These are phyloP conservation scores for Odocoileus virginianus DNA, from an alignment of 2,113 vertebrate species.

Conservation along the genomic window DNA sequence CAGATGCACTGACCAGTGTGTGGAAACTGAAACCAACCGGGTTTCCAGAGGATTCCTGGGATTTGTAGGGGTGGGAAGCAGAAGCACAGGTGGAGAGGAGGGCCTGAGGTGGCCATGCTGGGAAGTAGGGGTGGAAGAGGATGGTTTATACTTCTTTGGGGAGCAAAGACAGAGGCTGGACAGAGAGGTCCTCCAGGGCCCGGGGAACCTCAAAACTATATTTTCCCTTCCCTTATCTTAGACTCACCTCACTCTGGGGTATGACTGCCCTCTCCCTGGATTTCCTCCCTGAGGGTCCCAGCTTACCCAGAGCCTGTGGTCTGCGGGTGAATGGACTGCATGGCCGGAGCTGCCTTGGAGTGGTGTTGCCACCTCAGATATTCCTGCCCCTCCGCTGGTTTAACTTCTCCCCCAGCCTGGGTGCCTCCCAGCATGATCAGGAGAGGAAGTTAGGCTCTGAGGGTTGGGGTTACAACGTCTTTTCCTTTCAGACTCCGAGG, in stretches of 20 bases:
- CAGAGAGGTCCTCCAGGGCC: background rate
- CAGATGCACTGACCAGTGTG: background rate
- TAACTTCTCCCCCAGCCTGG: background rate
- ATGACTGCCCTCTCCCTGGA: rapidly evolving
- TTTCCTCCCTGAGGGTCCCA: too few relatives aligned
- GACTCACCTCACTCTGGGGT: background rate
- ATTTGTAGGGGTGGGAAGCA: background rate
- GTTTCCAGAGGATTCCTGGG: background rate
- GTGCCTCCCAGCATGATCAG: background rate
- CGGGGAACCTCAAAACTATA: background rate
- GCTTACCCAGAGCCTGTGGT: background rate
- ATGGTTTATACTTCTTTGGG: background rate
- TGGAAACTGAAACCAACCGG: background rate
- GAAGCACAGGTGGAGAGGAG: background rate
- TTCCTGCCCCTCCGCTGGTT: background rate
- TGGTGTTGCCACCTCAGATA: background rate
- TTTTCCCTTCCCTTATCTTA: background rate
- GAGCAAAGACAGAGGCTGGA: background rate
- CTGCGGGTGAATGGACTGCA: background rate
- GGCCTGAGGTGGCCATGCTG: background rate
- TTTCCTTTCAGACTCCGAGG: background rate
- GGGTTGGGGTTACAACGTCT: background rate
- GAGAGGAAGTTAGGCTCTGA: background rate
- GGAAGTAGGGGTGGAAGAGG: background rate
- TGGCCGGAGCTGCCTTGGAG: background rate